Percentiles rank a stretch among this genome's conserved stretches.
These are phyloP conservation scores for Junonia oenone DNA, from an alignment of 2,888 invertebrate genomes.

Conservation along the genomic window DNA sequence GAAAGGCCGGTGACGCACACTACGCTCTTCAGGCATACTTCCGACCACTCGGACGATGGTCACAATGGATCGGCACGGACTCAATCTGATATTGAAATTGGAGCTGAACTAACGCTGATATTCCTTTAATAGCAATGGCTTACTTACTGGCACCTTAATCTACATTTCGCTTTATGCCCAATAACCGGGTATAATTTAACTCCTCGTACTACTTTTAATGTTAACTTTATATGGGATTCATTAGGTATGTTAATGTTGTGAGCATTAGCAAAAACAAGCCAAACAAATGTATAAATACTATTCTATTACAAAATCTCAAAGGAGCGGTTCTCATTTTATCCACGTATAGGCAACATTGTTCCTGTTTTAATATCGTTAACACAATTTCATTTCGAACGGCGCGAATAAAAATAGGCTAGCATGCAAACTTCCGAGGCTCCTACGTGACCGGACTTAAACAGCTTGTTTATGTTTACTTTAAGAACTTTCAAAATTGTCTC, in stretches of 20 bases:
- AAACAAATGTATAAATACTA: not conserved
- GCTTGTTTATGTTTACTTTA: conserved; percentile 41
- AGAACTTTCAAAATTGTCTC: conserved; percentile 44
- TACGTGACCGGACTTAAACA: conserved; percentile 36
- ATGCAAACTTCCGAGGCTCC: conserved; percentile 29
- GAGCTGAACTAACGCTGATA: conserved; percentile 50
- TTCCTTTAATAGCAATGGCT: conserved; percentile 29
- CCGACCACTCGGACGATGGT: conserved; percentile 61
- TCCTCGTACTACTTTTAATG: not conserved
- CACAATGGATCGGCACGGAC: conserved; percentile 61
- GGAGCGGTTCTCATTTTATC: conserved; percentile 10
- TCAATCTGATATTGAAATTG: conserved; percentile 71
- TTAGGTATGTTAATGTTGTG: too few species aligned
- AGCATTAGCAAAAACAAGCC: not conserved
- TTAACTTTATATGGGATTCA: not conserved
- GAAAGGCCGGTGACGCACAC: conserved; percentile 50
- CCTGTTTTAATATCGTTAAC: conserved; percentile 28
- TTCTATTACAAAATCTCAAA: not conserved
- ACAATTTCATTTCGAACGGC: conserved; percentile 30
- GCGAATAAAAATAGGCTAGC: conserved; percentile 32
- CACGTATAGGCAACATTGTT: conserved; percentile 22
- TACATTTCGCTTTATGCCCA: not conserved
- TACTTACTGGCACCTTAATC: not conserved
- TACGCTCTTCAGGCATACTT: conserved; percentile 54
- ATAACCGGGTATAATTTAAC: too few species aligned